Evolutionary conservation across 1,140 invertebrate species (phyloP).

Genomic region (Cotesia chilonis): DNA sequence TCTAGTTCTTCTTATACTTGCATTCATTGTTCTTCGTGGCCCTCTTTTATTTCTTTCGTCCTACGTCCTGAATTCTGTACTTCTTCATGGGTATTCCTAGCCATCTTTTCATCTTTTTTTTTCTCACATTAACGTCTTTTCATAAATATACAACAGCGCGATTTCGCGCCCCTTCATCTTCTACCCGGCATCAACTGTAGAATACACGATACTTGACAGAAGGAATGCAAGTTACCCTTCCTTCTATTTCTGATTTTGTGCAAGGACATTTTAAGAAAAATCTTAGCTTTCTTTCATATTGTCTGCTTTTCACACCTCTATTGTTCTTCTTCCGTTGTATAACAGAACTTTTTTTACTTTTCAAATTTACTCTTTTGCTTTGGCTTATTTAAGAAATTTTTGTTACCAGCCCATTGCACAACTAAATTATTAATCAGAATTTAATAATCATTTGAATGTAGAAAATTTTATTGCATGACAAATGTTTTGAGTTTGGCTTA

Average conservation of each 20-base stretch:
- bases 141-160: constrained; percentile 11
- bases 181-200: neutral
- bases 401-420: too few species aligned
- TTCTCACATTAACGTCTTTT: constrained; percentile 11
- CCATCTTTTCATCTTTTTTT: constrained; percentile 15
- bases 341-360: constrained; percentile 27
- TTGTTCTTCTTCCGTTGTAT: neutral
- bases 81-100: constrained; percentile 14
- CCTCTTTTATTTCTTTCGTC: constrained; percentile 31
- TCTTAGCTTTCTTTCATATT: constrained; percentile 34
- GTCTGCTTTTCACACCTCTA: neutral
- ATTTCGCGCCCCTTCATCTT: constrained; percentile 14
- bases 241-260: neutral
- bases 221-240: neutral
- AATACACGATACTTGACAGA: constrained; percentile 4
- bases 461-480: too few species aligned
- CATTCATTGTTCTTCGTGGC: constrained; percentile 53
- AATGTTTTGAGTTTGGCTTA: too few species aligned
- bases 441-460: too few species aligned
- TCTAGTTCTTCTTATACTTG: constrained; percentile 52
- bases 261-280: constrained; percentile 20
- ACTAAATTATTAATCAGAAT: too few species aligned
- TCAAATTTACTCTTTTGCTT: constrained; percentile 30
- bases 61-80: constrained; percentile 26
- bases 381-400: neutral